Conservation (phyloP, 2,888 invertebrate genomes). For the Platynereis dumerilii region DNA sequence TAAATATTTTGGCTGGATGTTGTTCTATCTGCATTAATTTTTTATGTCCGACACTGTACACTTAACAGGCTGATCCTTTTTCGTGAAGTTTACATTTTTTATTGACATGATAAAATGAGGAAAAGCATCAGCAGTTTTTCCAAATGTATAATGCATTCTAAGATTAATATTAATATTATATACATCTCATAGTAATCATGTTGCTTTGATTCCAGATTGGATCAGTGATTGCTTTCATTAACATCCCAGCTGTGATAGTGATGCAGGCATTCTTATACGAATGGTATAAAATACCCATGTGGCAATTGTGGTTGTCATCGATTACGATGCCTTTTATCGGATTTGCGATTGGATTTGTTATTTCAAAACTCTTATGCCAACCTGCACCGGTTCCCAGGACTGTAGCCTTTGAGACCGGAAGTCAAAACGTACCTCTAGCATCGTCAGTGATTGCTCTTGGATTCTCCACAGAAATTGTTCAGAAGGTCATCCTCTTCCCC, state of each 20-base stretch:
- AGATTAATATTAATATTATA: too few relatives aligned
- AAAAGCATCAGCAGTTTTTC: too few relatives aligned
- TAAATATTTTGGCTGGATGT: too few relatives aligned
- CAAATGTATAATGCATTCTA: too few relatives aligned
- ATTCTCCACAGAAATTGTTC: background rate
- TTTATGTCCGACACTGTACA: too few relatives aligned
- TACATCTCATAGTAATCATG: too few relatives aligned
- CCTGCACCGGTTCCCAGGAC: background rate
- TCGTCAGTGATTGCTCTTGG: background rate
- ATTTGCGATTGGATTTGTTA: background rate
- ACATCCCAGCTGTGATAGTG: background rate
- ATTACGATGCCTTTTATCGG: background rate
- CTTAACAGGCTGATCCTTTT: too few relatives aligned
- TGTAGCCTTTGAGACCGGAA: constrained; percentile 8
- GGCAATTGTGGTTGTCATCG: background rate
- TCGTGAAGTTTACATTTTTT: too few relatives aligned
- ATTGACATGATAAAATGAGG: too few relatives aligned
- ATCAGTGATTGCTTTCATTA: background rate
- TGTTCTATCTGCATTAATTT: too few relatives aligned
- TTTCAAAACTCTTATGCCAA: background rate
- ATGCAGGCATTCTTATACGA: background rate
- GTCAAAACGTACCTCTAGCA: constrained; percentile 4
- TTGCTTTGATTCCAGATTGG: too few relatives aligned
- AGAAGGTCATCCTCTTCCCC: background rate
- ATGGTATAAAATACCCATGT: background rate